These are phyloP conservation scores for Timema cristinae DNA, from an alignment of 2,888 invertebrate genomes.

Conservation along the genomic window DNA sequence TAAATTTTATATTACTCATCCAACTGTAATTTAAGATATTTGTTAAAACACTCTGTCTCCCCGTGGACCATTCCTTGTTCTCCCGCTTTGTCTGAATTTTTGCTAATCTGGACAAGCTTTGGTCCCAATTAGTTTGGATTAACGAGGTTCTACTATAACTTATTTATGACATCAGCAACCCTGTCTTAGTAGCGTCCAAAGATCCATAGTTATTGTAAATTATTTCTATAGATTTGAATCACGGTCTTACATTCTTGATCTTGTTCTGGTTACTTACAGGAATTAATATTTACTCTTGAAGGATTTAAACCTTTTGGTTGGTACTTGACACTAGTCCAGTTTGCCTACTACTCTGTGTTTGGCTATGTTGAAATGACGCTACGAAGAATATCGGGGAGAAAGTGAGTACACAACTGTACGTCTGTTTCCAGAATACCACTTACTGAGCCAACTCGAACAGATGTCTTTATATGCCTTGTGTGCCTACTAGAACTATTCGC, in stretches of 20 bases:
- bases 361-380: constrained; percentile 70
- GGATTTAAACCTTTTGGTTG: constrained; percentile 87
- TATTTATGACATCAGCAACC: too few species aligned
- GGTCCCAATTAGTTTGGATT: too few species aligned
- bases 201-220: background rate
- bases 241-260: background rate
- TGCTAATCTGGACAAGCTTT: too few species aligned
- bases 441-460: constrained; percentile 13
- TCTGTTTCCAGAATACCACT: constrained; percentile 18
- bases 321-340: constrained; percentile 90
- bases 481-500: background rate
- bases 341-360: constrained; percentile 77
- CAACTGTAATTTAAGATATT: too few species aligned
- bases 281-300: constrained; percentile 85
- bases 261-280: constrained; percentile 43
- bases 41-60: too few species aligned
- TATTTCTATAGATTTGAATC: background rate
- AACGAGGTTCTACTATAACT: too few species aligned
- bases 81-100: too few species aligned
- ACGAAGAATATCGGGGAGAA: constrained; percentile 52
- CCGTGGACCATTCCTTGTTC: too few species aligned
- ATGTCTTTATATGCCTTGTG: background rate
- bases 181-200: too few species aligned
- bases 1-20: too few species aligned
- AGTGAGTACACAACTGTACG: constrained; percentile 39